Conservation (phyloP, 2,797 vertebrate genomes). For the Loriculus beryllinus region DNA sequence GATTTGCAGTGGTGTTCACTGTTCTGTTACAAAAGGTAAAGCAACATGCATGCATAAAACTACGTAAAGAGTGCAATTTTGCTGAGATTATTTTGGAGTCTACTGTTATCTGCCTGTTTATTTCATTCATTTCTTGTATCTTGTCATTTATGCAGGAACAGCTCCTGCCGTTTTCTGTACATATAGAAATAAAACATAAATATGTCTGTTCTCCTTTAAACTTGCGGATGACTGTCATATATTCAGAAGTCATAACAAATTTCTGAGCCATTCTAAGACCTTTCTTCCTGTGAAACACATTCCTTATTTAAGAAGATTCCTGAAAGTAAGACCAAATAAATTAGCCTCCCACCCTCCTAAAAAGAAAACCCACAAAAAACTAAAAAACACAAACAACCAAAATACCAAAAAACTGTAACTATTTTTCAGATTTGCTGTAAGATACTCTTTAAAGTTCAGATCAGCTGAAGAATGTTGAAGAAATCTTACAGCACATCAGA, state of each 20-base stretch:
- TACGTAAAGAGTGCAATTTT: neutral
- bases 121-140: neutral
- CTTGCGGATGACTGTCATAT: neutral
- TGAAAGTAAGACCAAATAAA: neutral
- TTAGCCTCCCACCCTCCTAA: rapidly evolving
- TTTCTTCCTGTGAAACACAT: neutral
- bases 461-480: neutral
- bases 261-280: neutral
- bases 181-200: neutral
- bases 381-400: neutral
- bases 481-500: neutral
- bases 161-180: neutral
- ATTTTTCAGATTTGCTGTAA: neutral
- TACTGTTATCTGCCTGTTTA: neutral
- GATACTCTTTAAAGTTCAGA: neutral
- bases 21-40: neutral
- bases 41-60: neutral
- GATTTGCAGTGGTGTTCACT: neutral
- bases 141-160: neutral
- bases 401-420: neutral
- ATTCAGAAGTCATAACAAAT: neutral
- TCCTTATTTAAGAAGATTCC: neutral
- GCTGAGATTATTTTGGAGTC: neutral
- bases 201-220: neutral
- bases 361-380: neutral